Base-by-base conservation (phyloP, 2,888 invertebrate species). In the Oasisia sp. region DNA sequence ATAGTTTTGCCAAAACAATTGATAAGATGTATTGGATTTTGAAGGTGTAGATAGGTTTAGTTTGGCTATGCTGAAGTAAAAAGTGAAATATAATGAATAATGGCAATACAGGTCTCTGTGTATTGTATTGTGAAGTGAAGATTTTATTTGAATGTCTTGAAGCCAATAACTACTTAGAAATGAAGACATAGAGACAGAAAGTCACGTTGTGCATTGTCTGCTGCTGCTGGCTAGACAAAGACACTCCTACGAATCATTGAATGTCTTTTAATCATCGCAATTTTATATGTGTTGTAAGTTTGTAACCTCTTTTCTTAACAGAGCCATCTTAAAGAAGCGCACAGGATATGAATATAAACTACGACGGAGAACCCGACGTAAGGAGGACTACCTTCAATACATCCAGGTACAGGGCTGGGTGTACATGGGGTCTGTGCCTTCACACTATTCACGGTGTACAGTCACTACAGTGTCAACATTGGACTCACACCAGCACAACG, bases 341-440 rank as follows among this genome's bases (percentile, higher is more conserved):
- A 97, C 97, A 95, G 97, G 97, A 92, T 97, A 97, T 95, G 98
- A 98, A 95, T 98, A 98, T 95, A 98, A 97, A 96, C 97, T 98
- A 92, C 97, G 98, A 94, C 97, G 97, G 32, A 97, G 97, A 94
- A 97, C 97, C 0, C 98, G 98, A 96, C 97, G 97, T 90, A 97
- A 98, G 95, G 97, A 98, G 95, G 98, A 98, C 92, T 95, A 93
- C 92, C 92, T 96, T 8, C 94, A 94, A 50, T 96, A 96, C 93
- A 95, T 96, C 89, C 94, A 96, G 95, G 96, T 98, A 94, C 74
- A n/a, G 74, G n/a, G 7, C 27, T 74, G n/a, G 14, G 14, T 74
- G n/a, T 74, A 27, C 74, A 74, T 19, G 14, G 27, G 74, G 19
- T 19, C 74, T 74, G 7, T 27, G 7, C 74, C 27, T 74, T 27